Base-by-base conservation (phyloP, 2,888 invertebrate species). In the Ornithoptera priamus region DNA sequence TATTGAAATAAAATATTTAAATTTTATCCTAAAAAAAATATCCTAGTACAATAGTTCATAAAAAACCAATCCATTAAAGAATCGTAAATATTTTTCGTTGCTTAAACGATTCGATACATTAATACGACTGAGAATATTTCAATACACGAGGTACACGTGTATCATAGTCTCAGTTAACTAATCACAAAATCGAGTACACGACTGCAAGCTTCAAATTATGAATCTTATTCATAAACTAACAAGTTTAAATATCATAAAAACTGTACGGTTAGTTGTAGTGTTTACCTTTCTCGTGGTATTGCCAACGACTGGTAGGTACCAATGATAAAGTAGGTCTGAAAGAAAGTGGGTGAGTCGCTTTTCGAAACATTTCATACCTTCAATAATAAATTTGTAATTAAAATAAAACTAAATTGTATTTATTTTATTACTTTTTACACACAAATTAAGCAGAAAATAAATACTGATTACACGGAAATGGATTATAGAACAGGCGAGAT, bases 281-380 rank as follows among this genome's bases (percentile, higher is more conserved):
- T 85, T 85, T 83, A 81, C 82, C 80, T 84, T 87, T 88, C 85
- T 78, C 85, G 82, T 72, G 75, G 77, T 75, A 77, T 74, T 81
- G 87, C 80, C 81, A 86, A 88, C 86, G 82, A 84, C 85, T 84
- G 83, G 80, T 78, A 79, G 12, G 46, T 46, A 46, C 46, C 84
- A 88, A 86, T 85, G 81, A 86, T 78, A 77, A 72, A 72, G 69
- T 72, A 72, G 76, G 74, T 75, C 70, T 70, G 68, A 75, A 78
- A 73, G 83, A 85, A 85, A 85, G 84, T 85, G 81, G 88, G 86
- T 84, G 79, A 85, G 80, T 83, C 76, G 79, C 74, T 73, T 73
- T 71, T 76, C 46, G 80, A 81, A 75, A 80, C 79, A 81, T 56
- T 59, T 56, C 46, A 39, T 59, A 66, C 60, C 53, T 60, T 66